Percentiles rank a stretch among this genome's conserved stretches.
Conservation (phyloP, 37 sponge, comb jelly and placozoan species). For the Petrosia ficiformis region DNA sequence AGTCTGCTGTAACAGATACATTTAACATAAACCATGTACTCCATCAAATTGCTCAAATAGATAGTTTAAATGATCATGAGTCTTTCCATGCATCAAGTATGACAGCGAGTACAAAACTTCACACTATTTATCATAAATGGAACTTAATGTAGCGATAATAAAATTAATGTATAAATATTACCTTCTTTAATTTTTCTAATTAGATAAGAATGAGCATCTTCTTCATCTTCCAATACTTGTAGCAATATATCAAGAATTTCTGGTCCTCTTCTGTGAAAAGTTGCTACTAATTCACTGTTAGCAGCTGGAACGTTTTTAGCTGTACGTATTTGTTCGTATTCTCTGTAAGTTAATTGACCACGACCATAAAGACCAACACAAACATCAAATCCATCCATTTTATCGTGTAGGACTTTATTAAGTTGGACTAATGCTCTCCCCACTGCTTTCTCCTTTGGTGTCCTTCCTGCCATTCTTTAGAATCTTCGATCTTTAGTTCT, state of each 20-base stretch:
- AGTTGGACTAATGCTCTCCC: conserved; percentile 29
- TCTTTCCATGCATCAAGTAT: too few species aligned
- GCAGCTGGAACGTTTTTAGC: conserved; percentile 13
- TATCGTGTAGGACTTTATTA: conserved; percentile 1
- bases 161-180: too few species aligned
- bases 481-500: too few species aligned
- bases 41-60: too few species aligned
- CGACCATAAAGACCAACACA: conserved; percentile 39
- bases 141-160: too few species aligned
- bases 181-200: conserved; percentile 48
- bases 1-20: too few species aligned
- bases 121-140: too few species aligned
- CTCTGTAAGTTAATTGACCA: conserved; percentile 42
- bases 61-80: too few species aligned
- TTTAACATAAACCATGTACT: too few species aligned
- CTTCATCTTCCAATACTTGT: conserved; percentile 27
- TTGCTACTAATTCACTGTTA: conserved; percentile 24
- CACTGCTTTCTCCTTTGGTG: conserved; percentile 25
- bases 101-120: too few species aligned
- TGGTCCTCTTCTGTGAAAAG: conserved; percentile 21
- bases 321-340: conserved; percentile 47
- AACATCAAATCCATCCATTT: conserved; percentile 24
- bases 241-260: conserved; percentile 32
- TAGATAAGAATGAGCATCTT: conserved; percentile 20
- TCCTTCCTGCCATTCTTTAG: too few species aligned